phyloP scores from a whole-genome alignment of 2,888 invertebrate genomes.

The Bombylius major region DNA sequence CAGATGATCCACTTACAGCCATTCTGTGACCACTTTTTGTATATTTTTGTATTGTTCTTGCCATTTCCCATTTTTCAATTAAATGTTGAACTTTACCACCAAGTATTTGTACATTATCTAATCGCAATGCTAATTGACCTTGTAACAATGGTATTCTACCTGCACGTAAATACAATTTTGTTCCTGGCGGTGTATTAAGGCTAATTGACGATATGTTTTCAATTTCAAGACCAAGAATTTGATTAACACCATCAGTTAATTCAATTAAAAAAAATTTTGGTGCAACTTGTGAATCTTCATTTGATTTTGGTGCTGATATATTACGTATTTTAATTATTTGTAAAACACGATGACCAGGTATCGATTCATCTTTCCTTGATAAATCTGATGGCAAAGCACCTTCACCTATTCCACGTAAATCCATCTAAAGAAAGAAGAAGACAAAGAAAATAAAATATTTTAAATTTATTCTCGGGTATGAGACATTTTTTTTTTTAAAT shows the following conservation, averaged over 20 bases:
- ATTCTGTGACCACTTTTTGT: conserved; percentile 32
- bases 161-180: conserved; percentile 53
- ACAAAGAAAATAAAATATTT: not conserved
- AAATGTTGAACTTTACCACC: conserved; percentile 76
- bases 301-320: conserved; percentile 79
- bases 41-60: conserved; percentile 49
- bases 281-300: conserved; percentile 70
- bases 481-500: not conserved
- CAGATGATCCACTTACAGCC: conserved; percentile 40
- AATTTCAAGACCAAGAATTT: conserved; percentile 65
- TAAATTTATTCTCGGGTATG: not conserved
- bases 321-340: conserved; percentile 83
- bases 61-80: conserved; percentile 81
- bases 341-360: conserved; percentile 54
- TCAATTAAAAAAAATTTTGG: conserved; percentile 75
- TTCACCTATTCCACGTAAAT: conserved; percentile 70
- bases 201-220: conserved; percentile 56
- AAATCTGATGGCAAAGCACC: conserved; percentile 58
- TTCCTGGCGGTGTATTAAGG: conserved; percentile 79
- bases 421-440: conserved; percentile 31
- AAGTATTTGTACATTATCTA: conserved; percentile 53
- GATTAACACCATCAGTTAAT: conserved; percentile 72
- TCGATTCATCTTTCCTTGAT: conserved; percentile 40
- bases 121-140: conserved; percentile 59
- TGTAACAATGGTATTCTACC: conserved; percentile 50